These are phyloP conservation scores for Sesia apiformis DNA, from an alignment of 2,888 invertebrate species.

Conservation along the genomic window DNA sequence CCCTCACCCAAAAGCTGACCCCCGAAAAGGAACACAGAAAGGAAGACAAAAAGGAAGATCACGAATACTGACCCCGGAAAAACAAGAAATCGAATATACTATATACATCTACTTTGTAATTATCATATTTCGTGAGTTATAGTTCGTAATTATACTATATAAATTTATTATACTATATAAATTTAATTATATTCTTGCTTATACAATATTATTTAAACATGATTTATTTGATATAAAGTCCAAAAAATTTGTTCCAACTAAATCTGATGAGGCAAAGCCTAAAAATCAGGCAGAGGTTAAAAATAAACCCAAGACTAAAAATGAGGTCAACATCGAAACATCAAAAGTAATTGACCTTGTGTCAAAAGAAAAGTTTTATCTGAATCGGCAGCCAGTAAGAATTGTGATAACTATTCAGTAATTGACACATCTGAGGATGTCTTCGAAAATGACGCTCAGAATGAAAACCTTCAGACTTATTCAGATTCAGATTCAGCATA, in stretches of 20 bases:
- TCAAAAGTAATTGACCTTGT: background rate
- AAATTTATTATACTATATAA: too few relatives aligned
- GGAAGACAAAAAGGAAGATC: conserved; percentile 8
- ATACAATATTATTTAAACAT: too few relatives aligned
- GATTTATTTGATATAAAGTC: too few relatives aligned
- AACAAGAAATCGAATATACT: conserved; percentile 4
- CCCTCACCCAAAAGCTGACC: conserved; percentile 1
- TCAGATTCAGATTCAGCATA: conserved; percentile 2
- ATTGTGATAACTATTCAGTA: conserved; percentile 4
- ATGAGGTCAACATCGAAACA: background rate
- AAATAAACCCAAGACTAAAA: background rate
- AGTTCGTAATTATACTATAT: too few relatives aligned
- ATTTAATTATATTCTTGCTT: too few relatives aligned
- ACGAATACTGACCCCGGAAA: conserved; percentile 12
- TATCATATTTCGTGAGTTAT: too few relatives aligned
- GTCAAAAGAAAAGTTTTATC: conserved; percentile 3
- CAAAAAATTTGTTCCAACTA: conserved; percentile 2
- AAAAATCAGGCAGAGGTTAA: background rate
- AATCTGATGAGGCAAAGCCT: background rate
- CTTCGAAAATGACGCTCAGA: conserved; percentile 4
- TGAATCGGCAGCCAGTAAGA: conserved; percentile 3
- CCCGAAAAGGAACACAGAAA: conserved; percentile 5
- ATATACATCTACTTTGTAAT: too few relatives aligned
- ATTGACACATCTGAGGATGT: conserved; percentile 5
- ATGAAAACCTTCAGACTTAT: conserved; percentile 1